Conservation (phyloP, 2,797 vertebrate species). For the Manis javanica region DNA sequence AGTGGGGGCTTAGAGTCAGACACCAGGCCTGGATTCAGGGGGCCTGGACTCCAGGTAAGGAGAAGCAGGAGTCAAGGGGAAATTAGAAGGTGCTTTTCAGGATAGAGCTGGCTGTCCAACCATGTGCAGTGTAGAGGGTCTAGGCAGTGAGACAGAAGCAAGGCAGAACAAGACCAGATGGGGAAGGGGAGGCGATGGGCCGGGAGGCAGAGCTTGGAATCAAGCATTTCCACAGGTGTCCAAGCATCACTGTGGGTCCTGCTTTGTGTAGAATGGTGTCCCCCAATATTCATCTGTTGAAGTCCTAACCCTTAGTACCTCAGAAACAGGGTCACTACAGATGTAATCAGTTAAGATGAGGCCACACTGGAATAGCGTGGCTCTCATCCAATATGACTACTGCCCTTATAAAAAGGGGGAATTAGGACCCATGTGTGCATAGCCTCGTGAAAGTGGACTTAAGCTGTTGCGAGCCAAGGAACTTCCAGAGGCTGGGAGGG, state of each 20-base stretch:
- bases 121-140: fast-evolving
- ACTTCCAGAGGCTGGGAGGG: background rate
- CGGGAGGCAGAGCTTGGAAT: background rate
- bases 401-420: background rate
- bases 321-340: background rate
- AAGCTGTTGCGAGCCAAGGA: background rate
- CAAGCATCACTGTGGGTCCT: background rate
- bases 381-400: background rate
- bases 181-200: background rate
- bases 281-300: background rate
- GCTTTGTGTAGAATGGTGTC: no score
- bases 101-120: background rate
- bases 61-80: no score
- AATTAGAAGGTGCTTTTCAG: background rate
- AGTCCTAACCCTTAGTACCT: background rate
- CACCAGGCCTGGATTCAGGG: no score
- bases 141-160: background rate
- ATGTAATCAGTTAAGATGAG: background rate
- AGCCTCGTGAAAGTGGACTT: background rate
- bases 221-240: fast-evolving
- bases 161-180: background rate
- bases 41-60: background rate
- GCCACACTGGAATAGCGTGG: fast-evolving
- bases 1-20: no score
- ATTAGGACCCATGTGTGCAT: background rate